Evolutionary conservation across 2,797 vertebrate species (phyloP), one percentile per base, ranked within the genome.

Genomic region (Halcyon chelicuti): DNA sequence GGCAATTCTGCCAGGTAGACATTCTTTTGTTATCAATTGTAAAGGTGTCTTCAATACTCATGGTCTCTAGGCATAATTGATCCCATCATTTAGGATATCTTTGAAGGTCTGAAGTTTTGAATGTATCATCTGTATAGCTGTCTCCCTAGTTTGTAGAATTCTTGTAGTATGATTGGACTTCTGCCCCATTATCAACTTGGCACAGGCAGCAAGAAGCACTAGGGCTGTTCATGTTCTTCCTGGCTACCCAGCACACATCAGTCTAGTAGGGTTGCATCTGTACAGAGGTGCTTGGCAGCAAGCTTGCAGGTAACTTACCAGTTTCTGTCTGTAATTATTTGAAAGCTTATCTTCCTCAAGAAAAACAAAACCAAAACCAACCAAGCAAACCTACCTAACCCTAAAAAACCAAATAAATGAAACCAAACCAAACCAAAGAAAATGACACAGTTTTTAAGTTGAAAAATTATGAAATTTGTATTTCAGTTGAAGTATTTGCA

Each of bases 391-490:
- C 31, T n/a, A n/a, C 54, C 19, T 19, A 7, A n/a, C 20, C 31
- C 16, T 12, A 55, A n/a, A 55, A 51, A 46, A 22, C 7, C 12
- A 46, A 46, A 22, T 12, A 22, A 46, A 46, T 46, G 22, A 46
- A 46, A 12, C 21, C 46, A 42, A 33, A 33, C 1, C 13, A 35
- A 47, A 15, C 3, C 4, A n/a, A 25, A 20, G 46, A 54, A 11
- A 1, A 0, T 2, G 49, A 11, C 49, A 1, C 5, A 10, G 0
- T 22, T 90, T 81, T 46, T 3, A 63, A 70, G 10, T 6, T 52
- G 31, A 61, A 68, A 83, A 77, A 20, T 14, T 23, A 52, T 5
- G 6, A 61, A 5, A 42, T 44, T 42, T 54, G 2, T 29, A 37
- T 83, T 94, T 63, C 33, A 39, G 10, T 31, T 93, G 33, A n/a